Base-by-base conservation (phyloP, 2,797 vertebrate genomes). In the Hemitrygon akajei region DNA sequence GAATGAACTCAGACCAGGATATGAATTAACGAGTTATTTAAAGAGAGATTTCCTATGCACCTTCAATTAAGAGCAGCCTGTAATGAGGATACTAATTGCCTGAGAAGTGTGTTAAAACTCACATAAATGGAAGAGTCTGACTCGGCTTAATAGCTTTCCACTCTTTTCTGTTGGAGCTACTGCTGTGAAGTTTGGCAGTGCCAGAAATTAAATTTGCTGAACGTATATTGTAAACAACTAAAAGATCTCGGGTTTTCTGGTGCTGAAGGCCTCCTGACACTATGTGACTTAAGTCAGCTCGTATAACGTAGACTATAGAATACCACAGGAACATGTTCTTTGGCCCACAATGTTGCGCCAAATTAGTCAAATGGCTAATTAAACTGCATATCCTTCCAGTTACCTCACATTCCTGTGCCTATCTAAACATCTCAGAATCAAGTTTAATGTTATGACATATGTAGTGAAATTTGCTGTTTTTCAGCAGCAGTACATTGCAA, bases 91-190 rank as follows among this genome's bases (percentile, higher is more conserved):
- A 56, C 27, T 73, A 93, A 56, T 93, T 93, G 40, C 22, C 66
- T 93, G 25, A 56, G 91, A 93, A 93, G 40, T 93, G 69, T 75
- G 71, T 93, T 75, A 93, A 93, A 75, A 56, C 71, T n/a, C 75
- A 93, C 91, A 76, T 56, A 76, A 76, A 76, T 93, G 14, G 60
- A 75, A 30, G 22, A 30, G 71, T 93, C 75, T 27, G 27, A 75
- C 40, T 93, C 91, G 76, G 40, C 47, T 40, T 56, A 93, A 93
- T 75, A 75, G 69, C 25, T 16, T 93, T 73, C 58, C 40, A 75
- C 47, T 56, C n/a, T 34, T 89, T 34, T 89, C n/a, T 89, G 86
- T 34, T 60, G 47, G 86, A 69, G 86, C n/a, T 69, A 34, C 86
- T 89, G 63, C n/a, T 69, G 60, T 69, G 86, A 89, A 66, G n/a